phyloP scores from a whole-genome alignment of 2,113 vertebrate genomes.

The Enhydra lutris region DNA sequence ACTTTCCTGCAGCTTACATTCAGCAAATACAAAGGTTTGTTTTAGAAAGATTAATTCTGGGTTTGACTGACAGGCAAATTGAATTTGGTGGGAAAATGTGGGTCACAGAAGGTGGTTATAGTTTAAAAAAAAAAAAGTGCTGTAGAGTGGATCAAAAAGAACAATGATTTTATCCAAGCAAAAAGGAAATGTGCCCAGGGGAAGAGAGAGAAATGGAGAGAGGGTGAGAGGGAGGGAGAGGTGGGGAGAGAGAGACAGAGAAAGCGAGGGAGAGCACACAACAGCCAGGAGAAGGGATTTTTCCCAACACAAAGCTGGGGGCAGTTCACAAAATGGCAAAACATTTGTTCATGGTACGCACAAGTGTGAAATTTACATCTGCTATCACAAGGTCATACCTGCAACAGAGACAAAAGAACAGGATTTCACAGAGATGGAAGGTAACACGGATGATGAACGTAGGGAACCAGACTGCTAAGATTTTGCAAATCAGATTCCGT shows the following conservation, averaged over 20 bases:
- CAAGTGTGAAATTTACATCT: background rate
- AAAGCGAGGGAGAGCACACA: background rate
- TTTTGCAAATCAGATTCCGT: background rate
- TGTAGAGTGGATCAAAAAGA: background rate
- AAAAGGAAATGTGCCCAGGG: background rate
- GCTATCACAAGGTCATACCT: background rate
- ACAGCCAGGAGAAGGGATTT: background rate
- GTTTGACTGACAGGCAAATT: slow-evolving; percentile 23
- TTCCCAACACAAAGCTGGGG: background rate
- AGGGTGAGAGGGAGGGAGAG: accelerated
- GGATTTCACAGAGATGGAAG: background rate
- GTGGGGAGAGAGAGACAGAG: background rate
- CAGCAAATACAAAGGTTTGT: slow-evolving; percentile 51
- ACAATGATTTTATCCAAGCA: background rate
- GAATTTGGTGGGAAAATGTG: slow-evolving; percentile 3
- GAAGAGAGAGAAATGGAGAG: background rate
- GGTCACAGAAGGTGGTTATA: background rate
- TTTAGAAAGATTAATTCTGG: slow-evolving; percentile 46
- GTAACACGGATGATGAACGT: background rate
- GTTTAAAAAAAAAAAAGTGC: background rate
- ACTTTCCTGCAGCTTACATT: background rate
- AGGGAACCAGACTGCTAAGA: background rate
- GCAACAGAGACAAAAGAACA: background rate
- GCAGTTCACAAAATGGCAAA: background rate
- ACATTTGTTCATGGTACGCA: background rate